Base-by-base conservation (phyloP, 2,888 invertebrate genomes). In the Seira ritae region DNA sequence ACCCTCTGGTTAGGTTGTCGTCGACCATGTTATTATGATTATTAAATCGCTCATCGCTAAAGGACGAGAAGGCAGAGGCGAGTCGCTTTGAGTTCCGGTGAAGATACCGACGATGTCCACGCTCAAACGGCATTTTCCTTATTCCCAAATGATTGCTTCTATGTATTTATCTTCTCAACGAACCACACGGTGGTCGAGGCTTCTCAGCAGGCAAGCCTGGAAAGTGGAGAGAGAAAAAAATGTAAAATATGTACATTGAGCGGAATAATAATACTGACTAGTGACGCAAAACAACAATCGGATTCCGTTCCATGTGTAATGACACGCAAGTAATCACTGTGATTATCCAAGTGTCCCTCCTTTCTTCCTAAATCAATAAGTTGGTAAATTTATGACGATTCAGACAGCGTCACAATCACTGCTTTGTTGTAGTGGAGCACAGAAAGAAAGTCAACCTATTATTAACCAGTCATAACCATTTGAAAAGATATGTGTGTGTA, bases 381-480 rank as follows among this genome's bases (percentile, higher is more conserved):
- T 55, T 15, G 17, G 55, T 31, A 8, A 31, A 31, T 55, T 55
- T 55, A 55, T 12, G 55, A 42, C 42, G 6, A n/a, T 42, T 8
- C 6, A 42, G 42, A 42, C 42, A 42, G 12, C 6, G 42, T 42
- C 42, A 8, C 42, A 42, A 12, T n/a, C 42, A 42, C 42, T 42
- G 55, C 31, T 31, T 4, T 4, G 8, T 8, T 31, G 31, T 2
- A 31, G 8, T 31, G 31, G 8, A 2, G 8, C 8, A 2, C 31
- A 31, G 31, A 31, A 8, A 31, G 31, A 31, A 31, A 31, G 31
- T 31, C 31, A 31, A 31, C 55, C 37, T 31, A 17, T 68, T 68
- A 68, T 66, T 66, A 66, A 4, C 66, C 23, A 22, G 66, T 24
- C 37, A 68, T 68, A 68, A 68, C 68, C 68, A 68, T 67, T 55